These are phyloP conservation scores for Aurelia sp. DNA, from an alignment of 30 jellyfish, hydroid and myxozoan species.

Conservation along the genomic window DNA sequence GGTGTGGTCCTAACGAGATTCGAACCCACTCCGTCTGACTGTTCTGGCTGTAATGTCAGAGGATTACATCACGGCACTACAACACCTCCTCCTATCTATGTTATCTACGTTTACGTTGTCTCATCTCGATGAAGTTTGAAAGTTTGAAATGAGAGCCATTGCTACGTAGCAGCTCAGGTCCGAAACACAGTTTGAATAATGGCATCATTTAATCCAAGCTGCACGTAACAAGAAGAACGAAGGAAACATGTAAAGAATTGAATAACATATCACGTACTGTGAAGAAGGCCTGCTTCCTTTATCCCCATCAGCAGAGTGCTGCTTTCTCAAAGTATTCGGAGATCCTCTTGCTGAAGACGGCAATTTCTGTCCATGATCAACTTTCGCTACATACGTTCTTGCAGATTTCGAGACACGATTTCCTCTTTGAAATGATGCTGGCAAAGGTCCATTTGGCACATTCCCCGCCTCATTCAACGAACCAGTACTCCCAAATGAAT, in stretches of 20 bases:
- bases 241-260: not conserved
- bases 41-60: too few species aligned
- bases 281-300: conserved; percentile 56
- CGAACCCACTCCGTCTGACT: too few species aligned
- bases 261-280: conserved; percentile 51
- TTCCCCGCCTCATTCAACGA: conserved; percentile 71
- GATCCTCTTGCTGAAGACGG: conserved; percentile 74
- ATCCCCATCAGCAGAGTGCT: conserved; percentile 37
- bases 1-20: too few species aligned
- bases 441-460: conserved; percentile 42
- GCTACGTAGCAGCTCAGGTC: too few species aligned
- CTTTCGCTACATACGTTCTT: conserved; percentile 68
- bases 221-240: too few species aligned
- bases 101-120: too few species aligned
- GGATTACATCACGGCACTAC: too few species aligned
- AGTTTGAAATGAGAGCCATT: too few species aligned
- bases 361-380: conserved; percentile 27
- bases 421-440: conserved; percentile 82
- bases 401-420: conserved; percentile 88
- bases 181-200: too few species aligned
- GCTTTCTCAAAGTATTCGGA: conserved; percentile 49
- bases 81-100: too few species aligned
- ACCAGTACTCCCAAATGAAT: conserved; percentile 82
- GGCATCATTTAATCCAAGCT: too few species aligned
- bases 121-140: too few species aligned